A percentile compares a stretch with the other conserved stretches of the same genome.
Conservation (phyloP, 1,140 invertebrate species). For the Orchestia grillus region DNA sequence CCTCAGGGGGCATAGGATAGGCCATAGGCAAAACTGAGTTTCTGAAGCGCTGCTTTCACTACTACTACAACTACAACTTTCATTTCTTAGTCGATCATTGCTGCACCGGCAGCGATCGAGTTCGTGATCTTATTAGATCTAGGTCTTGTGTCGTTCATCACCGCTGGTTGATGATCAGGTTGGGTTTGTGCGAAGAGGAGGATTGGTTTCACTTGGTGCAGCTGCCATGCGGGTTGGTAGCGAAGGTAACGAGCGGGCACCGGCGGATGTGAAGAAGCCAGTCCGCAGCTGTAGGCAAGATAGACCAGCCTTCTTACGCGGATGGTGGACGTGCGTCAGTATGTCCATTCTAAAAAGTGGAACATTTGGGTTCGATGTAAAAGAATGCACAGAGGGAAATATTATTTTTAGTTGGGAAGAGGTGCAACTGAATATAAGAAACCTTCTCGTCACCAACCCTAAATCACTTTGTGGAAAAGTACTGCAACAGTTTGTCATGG, state of each 20-base stretch:
- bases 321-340: not conserved
- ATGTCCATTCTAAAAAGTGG: too few relatives aligned
- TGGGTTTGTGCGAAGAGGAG: not conserved
- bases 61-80: too few relatives aligned
- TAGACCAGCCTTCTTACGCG: not conserved
- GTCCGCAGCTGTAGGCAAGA: not conserved
- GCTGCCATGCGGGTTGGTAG: not conserved
- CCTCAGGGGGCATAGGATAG: too few relatives aligned
- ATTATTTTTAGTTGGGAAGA: too few relatives aligned
- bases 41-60: too few relatives aligned
- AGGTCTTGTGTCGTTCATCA: not conserved
- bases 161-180: not conserved
- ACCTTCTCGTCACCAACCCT: too few relatives aligned
- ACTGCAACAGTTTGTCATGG: too few relatives aligned
- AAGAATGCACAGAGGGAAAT: too few relatives aligned
- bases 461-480: too few relatives aligned
- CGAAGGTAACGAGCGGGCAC: not conserved
- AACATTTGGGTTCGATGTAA: too few relatives aligned
- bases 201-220: not conserved
- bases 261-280: not conserved
- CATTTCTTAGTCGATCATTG: not conserved
- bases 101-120: not conserved
- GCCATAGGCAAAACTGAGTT: too few relatives aligned
- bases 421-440: too few relatives aligned
- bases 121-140: not conserved